Evolutionary conservation across 1,140 invertebrate genomes (phyloP).

Genomic region (Acromyrmex echinatior): DNA sequence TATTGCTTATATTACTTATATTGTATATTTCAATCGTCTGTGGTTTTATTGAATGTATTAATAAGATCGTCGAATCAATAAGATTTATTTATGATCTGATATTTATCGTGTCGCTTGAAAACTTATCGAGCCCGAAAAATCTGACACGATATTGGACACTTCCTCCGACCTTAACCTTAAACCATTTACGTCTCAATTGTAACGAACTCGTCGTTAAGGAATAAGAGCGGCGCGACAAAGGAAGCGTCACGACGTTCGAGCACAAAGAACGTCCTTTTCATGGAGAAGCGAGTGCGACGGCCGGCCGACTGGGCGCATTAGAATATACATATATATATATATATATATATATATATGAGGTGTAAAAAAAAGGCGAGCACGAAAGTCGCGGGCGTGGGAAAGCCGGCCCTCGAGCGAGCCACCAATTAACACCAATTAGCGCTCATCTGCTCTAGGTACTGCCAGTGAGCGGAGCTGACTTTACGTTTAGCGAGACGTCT

Average conservation of each 20-base stretch:
- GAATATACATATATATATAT: constrained; percentile 36
- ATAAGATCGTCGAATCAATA: neutral
- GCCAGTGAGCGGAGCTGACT: constrained; percentile 67
- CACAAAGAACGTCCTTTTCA: constrained; percentile 66
- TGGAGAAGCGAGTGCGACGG: constrained; percentile 48
- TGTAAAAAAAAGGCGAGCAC: constrained; percentile 75
- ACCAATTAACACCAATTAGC: constrained; percentile 80
- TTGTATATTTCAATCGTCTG: neutral
- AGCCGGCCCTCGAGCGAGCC: constrained; percentile 75
- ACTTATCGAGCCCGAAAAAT: constrained; percentile 30
- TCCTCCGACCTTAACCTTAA: constrained; percentile 57
- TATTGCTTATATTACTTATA: neutral
- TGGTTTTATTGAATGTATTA: neutral
- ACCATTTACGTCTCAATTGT: constrained; percentile 51
- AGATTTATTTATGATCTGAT: neutral
- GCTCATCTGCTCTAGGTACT: constrained; percentile 80
- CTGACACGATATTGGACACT: constrained; percentile 44
- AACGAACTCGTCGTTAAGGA: constrained; percentile 23
- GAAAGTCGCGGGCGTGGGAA: constrained; percentile 80
- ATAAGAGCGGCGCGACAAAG: constrained; percentile 59
- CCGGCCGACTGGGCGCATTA: constrained; percentile 18
- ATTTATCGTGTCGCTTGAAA: neutral
- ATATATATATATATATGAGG: constrained; percentile 67
- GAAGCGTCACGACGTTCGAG: constrained; percentile 59
- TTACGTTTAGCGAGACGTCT: constrained; percentile 75